These are phyloP conservation scores for Xylocopa sonorina DNA, from an alignment of 1,140 invertebrate species.

Conservation along the genomic window DNA sequence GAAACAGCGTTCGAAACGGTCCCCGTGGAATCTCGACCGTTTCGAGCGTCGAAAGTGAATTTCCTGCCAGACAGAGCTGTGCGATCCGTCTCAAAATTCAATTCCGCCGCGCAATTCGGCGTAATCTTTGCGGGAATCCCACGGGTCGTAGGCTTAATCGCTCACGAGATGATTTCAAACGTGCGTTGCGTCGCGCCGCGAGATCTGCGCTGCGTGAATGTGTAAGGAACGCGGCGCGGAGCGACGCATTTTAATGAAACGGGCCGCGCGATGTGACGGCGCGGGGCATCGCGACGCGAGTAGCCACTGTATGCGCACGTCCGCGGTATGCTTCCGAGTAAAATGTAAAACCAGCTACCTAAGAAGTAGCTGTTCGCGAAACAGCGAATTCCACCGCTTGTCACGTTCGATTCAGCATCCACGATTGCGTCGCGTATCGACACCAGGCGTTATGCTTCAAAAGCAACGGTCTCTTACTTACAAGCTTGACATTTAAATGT, in stretches of 20 bases:
- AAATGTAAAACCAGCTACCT: too few relatives aligned
- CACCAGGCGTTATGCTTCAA: background rate
- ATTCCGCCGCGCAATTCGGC: conserved; percentile 24
- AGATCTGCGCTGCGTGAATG: conserved; percentile 1
- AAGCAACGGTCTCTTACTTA: conserved; percentile 17
- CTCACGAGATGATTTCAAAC: conserved; percentile 27
- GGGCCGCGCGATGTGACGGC: background rate
- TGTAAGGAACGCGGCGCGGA: background rate
- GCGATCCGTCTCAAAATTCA: conserved; percentile 19
- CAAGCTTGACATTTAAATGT: conserved; percentile 46
- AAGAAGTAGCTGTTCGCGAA: background rate
- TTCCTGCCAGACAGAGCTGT: background rate
- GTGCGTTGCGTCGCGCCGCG: background rate
- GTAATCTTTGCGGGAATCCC: conserved; percentile 27
- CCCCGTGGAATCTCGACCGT: background rate
- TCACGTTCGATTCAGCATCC: background rate
- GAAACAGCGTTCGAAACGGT: background rate
- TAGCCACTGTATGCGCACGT: background rate
- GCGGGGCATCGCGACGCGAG: background rate
- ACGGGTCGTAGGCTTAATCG: conserved; percentile 18
- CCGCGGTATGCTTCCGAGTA: too few relatives aligned
- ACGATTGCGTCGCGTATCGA: too few relatives aligned
- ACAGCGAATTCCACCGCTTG: background rate
- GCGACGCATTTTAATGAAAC: background rate
- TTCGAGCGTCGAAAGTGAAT: conserved; percentile 3